Evolutionary conservation across 2,113 vertebrate genomes (phyloP).

Genomic region (Poeciliopsis turrubarensis): DNA sequence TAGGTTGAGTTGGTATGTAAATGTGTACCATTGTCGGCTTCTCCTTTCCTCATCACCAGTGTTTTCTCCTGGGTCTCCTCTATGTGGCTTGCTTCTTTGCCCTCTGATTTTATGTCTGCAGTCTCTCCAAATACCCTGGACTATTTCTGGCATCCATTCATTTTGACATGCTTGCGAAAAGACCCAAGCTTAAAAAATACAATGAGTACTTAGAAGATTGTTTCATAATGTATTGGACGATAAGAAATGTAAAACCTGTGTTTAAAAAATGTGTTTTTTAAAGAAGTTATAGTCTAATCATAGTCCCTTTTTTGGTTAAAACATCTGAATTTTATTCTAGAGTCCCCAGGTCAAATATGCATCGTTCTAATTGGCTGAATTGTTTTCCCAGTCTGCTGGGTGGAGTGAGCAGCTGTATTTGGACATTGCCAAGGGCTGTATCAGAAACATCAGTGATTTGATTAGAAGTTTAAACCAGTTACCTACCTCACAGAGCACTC

Average conservation of each 20-base stretch:
- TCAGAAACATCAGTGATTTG: slow-evolving; percentile 27
- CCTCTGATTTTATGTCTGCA: slow-evolving; percentile 69
- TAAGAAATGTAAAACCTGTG: slow-evolving; percentile 33
- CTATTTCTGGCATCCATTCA: slow-evolving; percentile 65
- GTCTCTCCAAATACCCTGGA: slow-evolving; percentile 32
- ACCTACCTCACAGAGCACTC: neutral
- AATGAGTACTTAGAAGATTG: neutral
- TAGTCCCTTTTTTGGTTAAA: slow-evolving; percentile 5
- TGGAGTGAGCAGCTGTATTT: slow-evolving; percentile 52
- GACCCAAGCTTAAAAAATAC: slow-evolving; percentile 1
- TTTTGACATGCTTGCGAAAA: slow-evolving; percentile 56
- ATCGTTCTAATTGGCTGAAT: slow-evolving; percentile 31
- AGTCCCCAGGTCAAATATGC: slow-evolving; percentile 13
- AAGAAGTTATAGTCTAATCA: slow-evolving; percentile 38
- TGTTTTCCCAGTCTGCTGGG: slow-evolving; percentile 29
- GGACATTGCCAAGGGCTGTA: slow-evolving; percentile 18
- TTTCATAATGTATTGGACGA: neutral
- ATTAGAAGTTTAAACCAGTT: slow-evolving; percentile 30
- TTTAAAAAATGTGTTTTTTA: slow-evolving; percentile 24
- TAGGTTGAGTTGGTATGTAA: slow-evolving; percentile 50
- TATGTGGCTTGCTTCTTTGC: slow-evolving; percentile 53
- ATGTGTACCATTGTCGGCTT: slow-evolving; percentile 60
- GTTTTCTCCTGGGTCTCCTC: slow-evolving; percentile 43
- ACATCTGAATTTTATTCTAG: slow-evolving; percentile 31
- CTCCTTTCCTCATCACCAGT: slow-evolving; percentile 18